Conservation (phyloP, 1,140 invertebrate species). For the Cataglyphis hispanica region DNA sequence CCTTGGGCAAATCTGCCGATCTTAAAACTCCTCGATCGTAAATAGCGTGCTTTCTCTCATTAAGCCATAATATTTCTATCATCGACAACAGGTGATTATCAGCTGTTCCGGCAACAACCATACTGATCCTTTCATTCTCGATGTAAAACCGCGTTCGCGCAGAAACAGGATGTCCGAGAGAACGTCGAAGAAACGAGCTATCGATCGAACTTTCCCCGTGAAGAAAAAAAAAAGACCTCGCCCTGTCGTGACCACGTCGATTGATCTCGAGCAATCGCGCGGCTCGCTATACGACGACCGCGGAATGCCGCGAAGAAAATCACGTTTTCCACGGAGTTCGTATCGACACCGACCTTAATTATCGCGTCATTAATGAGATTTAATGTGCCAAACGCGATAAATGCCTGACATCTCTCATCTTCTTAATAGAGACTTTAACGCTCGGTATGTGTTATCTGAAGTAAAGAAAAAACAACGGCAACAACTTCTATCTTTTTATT, state of each 20-base stretch:
- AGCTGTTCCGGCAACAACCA: constrained; percentile 8
- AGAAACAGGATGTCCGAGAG: not conserved
- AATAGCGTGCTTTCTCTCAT: constrained; percentile 30
- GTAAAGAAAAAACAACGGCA: constrained; percentile 17
- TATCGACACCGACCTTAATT: constrained; percentile 20
- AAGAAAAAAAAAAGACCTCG: constrained; percentile 1
- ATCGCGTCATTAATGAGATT: constrained; percentile 22
- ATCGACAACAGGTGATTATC: constrained; percentile 44
- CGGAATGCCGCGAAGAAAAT: constrained; percentile 23
- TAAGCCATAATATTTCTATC: constrained; percentile 1
- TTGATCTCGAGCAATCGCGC: constrained; percentile 17
- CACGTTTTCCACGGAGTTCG: not conserved
- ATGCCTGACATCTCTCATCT: not conserved
- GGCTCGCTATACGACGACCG: not conserved
- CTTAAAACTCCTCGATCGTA: constrained; percentile 5
- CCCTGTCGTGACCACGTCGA: constrained; percentile 1
- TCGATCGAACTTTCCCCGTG: constrained; percentile 35
- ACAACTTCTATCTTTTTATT: not conserved
- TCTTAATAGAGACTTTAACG: constrained; percentile 60
- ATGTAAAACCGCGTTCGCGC: not conserved
- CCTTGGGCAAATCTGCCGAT: constrained; percentile 1
- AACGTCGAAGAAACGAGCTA: constrained; percentile 3
- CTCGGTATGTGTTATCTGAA: constrained; percentile 23
- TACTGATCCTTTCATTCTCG: constrained; percentile 3
- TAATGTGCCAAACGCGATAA: constrained; percentile 8